Conservation (phyloP, 2,113 vertebrate species). For the Nycticorax nycticorax region DNA sequence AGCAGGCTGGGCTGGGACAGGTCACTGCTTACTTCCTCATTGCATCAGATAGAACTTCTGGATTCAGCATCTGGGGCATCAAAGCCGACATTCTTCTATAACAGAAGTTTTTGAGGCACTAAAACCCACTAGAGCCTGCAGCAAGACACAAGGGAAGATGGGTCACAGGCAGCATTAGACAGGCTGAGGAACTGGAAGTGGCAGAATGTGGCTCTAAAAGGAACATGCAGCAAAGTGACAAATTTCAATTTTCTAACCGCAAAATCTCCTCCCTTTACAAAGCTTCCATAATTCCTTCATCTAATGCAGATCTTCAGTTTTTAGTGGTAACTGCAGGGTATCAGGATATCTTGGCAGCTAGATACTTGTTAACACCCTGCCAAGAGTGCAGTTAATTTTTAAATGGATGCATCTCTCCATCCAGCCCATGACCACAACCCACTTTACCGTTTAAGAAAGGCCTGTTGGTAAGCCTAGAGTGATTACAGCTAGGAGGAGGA, state of each 20-base stretch:
- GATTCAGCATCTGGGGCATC: neutral
- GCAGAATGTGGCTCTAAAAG: neutral
- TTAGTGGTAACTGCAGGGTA: neutral
- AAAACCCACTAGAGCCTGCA: neutral
- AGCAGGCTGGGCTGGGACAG: neutral
- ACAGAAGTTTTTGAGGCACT: neutral
- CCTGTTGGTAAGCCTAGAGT: neutral
- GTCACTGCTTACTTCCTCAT: slow-evolving; percentile 16
- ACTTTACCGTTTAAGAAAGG: neutral
- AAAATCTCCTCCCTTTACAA: neutral
- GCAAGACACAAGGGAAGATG: neutral
- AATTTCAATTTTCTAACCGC: neutral
- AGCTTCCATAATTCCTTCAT: neutral
- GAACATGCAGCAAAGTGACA: neutral
- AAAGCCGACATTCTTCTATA: neutral
- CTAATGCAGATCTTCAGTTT: neutral
- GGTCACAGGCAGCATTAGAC: neutral
- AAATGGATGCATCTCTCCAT: neutral
- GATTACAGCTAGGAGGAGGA: neutral
- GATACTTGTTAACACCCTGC: neutral
- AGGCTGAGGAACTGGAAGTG: neutral
- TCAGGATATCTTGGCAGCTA: neutral
- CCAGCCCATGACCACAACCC: neutral
- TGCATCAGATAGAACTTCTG: slow-evolving; percentile 21
- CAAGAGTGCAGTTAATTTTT: neutral